Evolutionary conservation across 2,888 invertebrate species (phyloP), one percentile per base, ranked within the genome.

Genomic region (Corbicula japonica): DNA sequence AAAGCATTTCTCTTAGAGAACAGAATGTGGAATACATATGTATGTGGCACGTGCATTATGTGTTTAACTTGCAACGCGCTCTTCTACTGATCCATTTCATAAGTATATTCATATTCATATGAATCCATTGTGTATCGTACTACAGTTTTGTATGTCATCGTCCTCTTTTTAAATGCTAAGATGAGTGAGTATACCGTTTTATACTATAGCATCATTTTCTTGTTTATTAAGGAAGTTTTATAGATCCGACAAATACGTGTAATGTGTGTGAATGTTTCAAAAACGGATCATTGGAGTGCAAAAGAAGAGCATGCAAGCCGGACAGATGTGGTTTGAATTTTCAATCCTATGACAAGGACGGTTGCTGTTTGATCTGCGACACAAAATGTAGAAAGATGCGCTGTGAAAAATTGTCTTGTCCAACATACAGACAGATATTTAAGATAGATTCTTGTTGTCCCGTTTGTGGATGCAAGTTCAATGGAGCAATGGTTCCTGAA

Each of bases 231-330:
- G 63, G 63, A 34, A 48, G 2, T 15, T 50, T 63, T 21, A 46
- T 26, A 8, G 63, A 63, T 35, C 63, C 63, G 26, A 34, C 23
- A 12, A 30, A 63, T 18, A 23, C 63, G 10, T 63, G 63, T 63
- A 48, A 48, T 8, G n/a, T 34, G 5, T 48, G 48, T 26, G 50
- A 50, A 50, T 63, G 63, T 23, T 30, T 48, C 4, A 32, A 32
- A 10, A 18, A 50, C 21, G 63, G 63, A 1, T 12, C 44, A 3
- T 46, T 30, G 35, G 15, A n/a, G 21, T 63, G 48, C 50, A 23
- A 34, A 23, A 21, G 6, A 10, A 63, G 35, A 63, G 10, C 1
- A 48, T 63, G 63, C 46, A 5, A 2, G 23, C 8, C 46, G 34
- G 23, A 23, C 12, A 34, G 26, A 34, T 63, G 63, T 35, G 63